Evolutionary conservation across 2,888 invertebrate species (phyloP).

Genomic region (Mylabris sibirica): DNA sequence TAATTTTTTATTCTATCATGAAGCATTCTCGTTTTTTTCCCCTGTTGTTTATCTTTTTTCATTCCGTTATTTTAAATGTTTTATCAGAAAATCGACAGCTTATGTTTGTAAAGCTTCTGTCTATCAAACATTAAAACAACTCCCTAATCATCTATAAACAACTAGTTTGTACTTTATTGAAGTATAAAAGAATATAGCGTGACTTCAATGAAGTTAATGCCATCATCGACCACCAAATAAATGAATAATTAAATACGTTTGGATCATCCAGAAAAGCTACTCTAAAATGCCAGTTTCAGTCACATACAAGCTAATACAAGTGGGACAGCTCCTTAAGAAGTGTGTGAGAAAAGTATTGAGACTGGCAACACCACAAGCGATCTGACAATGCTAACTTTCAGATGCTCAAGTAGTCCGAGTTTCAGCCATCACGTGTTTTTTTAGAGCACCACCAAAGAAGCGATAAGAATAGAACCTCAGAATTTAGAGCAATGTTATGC

Average conservation of each 20-base stretch:
- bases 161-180: background rate
- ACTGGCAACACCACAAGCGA: too few species aligned
- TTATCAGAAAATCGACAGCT: background rate
- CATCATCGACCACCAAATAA: background rate
- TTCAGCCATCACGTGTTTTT: too few species aligned
- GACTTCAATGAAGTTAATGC: background rate
- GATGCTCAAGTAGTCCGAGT: too few species aligned
- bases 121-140: background rate
- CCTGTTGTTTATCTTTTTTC: background rate
- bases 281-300: background rate
- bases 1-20: background rate
- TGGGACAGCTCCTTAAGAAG: too few species aligned
- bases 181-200: too few species aligned
- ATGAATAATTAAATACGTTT: background rate
- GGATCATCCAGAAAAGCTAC: background rate
- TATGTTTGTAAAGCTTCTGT: background rate
- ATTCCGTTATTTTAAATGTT: background rate
- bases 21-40: background rate
- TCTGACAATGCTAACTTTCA: too few species aligned
- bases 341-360: too few species aligned
- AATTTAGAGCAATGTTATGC: too few species aligned
- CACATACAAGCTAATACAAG: too few species aligned
- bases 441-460: too few species aligned
- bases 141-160: background rate
- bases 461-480: too few species aligned